A percentile compares a stretch with the other conserved stretches of the same genome.
Evolutionary conservation across 2,113 vertebrate species (phyloP).

Genomic region (Lasiurus borealis): DNA sequence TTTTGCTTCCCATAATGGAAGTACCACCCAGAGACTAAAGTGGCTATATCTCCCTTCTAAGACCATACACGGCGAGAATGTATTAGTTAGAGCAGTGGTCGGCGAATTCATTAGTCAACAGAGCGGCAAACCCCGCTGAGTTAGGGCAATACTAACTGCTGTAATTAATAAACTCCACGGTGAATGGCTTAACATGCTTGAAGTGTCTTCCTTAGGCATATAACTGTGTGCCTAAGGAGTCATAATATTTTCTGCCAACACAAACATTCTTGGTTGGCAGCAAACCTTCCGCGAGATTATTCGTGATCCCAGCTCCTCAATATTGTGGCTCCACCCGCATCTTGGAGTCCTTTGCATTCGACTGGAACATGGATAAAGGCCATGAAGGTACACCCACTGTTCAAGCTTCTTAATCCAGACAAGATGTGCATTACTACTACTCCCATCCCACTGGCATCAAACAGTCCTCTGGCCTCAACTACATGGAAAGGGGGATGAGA

Average conservation of each 20-base stretch:
- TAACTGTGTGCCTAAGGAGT: not conserved
- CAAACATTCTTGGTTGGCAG: not conserved
- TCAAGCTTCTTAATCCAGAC: conserved; percentile 42
- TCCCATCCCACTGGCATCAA: not conserved
- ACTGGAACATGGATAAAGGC: not conserved
- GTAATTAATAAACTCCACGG: not conserved
- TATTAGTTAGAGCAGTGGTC: not conserved
- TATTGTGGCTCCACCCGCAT: not conserved
- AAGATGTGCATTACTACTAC: not conserved
- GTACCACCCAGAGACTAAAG: not conserved
- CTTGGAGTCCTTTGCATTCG: conserved; percentile 25
- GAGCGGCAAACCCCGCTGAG: not conserved
- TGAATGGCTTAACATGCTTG: not conserved
- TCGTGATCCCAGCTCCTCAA: not conserved
- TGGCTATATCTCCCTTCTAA: not conserved
- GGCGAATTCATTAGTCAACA: too few relatives aligned
- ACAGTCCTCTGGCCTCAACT: not conserved
- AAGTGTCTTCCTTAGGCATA: not conserved
- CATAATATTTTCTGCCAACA: not conserved
- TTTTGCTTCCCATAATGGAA: not conserved
- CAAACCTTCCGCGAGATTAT: conserved; percentile 4
- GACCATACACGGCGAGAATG: not conserved
- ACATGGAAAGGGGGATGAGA: not conserved
- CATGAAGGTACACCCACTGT: not conserved
- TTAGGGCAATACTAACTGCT: not conserved